Base-by-base conservation (phyloP, 2,113 vertebrate species). In the Nycticorax nycticorax region DNA sequence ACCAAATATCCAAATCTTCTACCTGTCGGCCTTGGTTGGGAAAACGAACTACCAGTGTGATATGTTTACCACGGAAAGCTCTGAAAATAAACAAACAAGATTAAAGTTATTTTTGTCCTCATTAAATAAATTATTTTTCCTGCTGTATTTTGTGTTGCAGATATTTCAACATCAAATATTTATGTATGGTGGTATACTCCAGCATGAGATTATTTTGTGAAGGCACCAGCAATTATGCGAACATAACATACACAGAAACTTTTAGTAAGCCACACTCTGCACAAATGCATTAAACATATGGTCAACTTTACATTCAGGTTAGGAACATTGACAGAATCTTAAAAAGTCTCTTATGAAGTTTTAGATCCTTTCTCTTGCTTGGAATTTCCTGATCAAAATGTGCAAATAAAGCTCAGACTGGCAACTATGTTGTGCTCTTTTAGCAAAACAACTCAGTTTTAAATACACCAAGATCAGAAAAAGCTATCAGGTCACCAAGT, bases 11-110 rank as follows among this genome's bases (percentile, higher is more conserved):
- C 97, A 99, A 96, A 96, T 99, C 99, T 72, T 99, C 99, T 57
- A 99, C 99, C 96, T 99, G 99, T 28, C 99, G 99, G 39, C 99
- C 99, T 97, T 99, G 99, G 98, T 99, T 99, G 76, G 99, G 99
- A 97, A 99, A 99, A 74, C 99, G 99, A 95, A 99, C 99, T 59
- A 99, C 99, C 91, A 99, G 97, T 7, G 99, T 99, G 93, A 99
- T 99, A 87, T 99, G 99, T 89, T 99, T 99, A 82, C 99, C 99
- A 85, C 99, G 98, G 97, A 99, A 99, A 95, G 99, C 99, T 98
- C 99, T 99, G 97, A 27, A 96, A 97, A 96, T 4, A 89, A 52
- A 88, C 66, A 93, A 27, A 76, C 6, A 50, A 95, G 10, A 41
- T 50, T 3, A 82, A 72, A 72, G 37, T 82, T 50, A 74, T 23